Evolutionary conservation across 2,888 invertebrate species (phyloP), one percentile per base, ranked within the genome.

Genomic region (Leuctra nigra): DNA sequence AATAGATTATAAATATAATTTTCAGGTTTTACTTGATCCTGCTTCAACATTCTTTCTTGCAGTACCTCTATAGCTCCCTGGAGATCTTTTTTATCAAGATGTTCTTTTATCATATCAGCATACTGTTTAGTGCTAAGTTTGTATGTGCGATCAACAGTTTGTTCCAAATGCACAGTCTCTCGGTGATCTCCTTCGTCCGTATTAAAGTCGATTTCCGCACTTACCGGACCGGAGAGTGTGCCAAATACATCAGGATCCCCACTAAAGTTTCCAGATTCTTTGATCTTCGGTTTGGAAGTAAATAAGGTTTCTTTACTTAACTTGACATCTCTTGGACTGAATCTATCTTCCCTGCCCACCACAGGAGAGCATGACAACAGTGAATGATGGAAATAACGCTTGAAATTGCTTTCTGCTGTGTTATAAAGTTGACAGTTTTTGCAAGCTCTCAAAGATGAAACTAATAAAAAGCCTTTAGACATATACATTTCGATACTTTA

Each of bases 1-100:
- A 96, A 71, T 55, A 91, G 75, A 68, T 86, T 87, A 68, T 85
- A 95, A 64, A 90, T 84, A 68, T 88, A 90, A 61, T 77, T 79
- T 59, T 82, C 84, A 0, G 94, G 93, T 69, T 84, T 82, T 0
- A 86, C 87, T 64, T 82, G 77, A 68, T 94, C 92, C 64, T 83
- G 78, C 69, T 86, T 79, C 6, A 86, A 67, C 84, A 91, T 86
- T 68, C 78, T 77, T n/a, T 81, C 73, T 68, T 91, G 87, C 48
- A 94, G 69, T 1, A 94, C 79, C 62, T 84, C 81, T 18, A 93
- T 76, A 0, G 94, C 94, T 70, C 87, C 86, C 65, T 82, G 80
- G 3, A 90, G 70, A 68, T 86, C 79, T 35, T 82, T 81, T 55
- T 81, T 76, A 23, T 71, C 68, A 4, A 90, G 67, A 64, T 81